Evolutionary conservation across 1,140 invertebrate genomes (phyloP), one percentile per base, ranked within the genome.

Genomic region (Nomia melanderi): DNA sequence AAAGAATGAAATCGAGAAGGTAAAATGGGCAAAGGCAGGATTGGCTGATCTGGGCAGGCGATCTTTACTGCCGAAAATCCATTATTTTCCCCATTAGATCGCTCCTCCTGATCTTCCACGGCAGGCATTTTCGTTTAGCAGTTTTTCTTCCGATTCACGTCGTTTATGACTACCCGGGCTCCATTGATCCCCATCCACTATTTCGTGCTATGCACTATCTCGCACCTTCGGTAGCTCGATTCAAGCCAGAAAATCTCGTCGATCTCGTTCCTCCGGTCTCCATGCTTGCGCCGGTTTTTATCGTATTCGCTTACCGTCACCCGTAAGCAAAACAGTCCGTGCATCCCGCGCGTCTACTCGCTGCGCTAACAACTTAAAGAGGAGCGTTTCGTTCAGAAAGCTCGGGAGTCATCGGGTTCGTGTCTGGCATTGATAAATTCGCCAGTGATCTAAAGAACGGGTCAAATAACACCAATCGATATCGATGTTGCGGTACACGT

Each of bases 21-120:
- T 80, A 73, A 83, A 63, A 84, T 50, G 75, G 56, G 73, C 79
- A 77, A 86, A 79, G 82, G 77, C 71, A n/a, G 79, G 81, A 82
- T 76, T 75, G 79, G 70, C 85, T 84, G 86, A 91, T 91, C 90
- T 88, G 83, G 76, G 74, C 78, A 77, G 77, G 84, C 86, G 86
- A 92, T 92, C 91, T 92, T 92, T 91, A 92, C 89, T 91, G 87
- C 89, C 87, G 78, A 90, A 91, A 92, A 92, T 91, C 91, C 90
- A 92, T 92, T 92, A 92, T 91, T 91, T 91, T 90, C 85, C 83
- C 90, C 87, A 92, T 92, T 91, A 91, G 90, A 92, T 92, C 88
- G 85, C 84, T 72, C 84, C 81, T 76, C 59, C 84, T 85, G 90
- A 92, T 91, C 84, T 88, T 87, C 83, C 85, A 59, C 79, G 79